Evolutionary conservation across 2,113 vertebrate genomes (phyloP).

Genomic region (Leucoraja erinaceus): DNA sequence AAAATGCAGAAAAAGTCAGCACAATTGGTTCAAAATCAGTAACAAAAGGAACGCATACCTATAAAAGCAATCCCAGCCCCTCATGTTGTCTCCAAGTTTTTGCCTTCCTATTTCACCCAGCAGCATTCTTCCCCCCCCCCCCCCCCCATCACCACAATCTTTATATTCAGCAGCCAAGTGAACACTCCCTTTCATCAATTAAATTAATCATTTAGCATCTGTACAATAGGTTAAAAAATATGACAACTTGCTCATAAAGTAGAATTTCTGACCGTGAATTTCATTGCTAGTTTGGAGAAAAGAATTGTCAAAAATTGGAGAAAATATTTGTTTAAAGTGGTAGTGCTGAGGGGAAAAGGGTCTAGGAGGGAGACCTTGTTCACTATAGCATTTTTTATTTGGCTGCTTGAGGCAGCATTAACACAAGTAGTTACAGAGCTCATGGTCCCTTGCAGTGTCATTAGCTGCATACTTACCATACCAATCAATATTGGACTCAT

Average conservation of each 20-base stretch:
- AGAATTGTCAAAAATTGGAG: neutral
- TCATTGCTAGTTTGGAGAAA: neutral
- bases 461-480: neutral
- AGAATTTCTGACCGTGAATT: neutral
- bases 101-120: no score
- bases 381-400: neutral
- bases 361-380: no score
- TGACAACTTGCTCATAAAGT: neutral
- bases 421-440: neutral
- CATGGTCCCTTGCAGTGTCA: neutral
- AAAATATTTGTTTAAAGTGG: neutral
- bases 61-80: neutral
- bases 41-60: neutral
- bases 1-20: neutral
- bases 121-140: no score
- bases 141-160: no score
- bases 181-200: neutral
- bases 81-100: neutral
- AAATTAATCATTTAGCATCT: neutral
- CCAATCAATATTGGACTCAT: neutral
- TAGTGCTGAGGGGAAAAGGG: no score
- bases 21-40: neutral
- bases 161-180: neutral
- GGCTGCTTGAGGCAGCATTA: neutral
- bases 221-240: neutral